phyloP scores from a whole-genome alignment of 2,113 vertebrate genomes.

The Oryctolagus cuniculus region mOryCun1.1 NC_091438.1:32678501-32679000 shows the following conservation, averaged over 20 bases:
- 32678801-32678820: background rate
- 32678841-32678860: too few relatives aligned
- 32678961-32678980: too few relatives aligned
- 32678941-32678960: too few relatives aligned
- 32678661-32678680: too few relatives aligned
- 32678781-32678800: background rate
- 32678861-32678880: too few relatives aligned
- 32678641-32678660: background rate
- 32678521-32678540: background rate
- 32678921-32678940: too few relatives aligned
- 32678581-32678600: background rate
- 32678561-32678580: rapidly evolving
- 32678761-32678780: background rate
- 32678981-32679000: too few relatives aligned
- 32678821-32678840: background rate
- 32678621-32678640: too few relatives aligned
- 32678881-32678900: too few relatives aligned
- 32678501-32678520: background rate
- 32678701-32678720: rapidly evolving
- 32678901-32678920: too few relatives aligned
- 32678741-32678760: background rate
- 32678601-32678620: background rate
- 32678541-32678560: rapidly evolving
- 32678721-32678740: background rate
- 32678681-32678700: rapidly evolving